phyloP scores from a whole-genome alignment of 1,140 invertebrate species.

The Tetramorium simillimum region DNA sequence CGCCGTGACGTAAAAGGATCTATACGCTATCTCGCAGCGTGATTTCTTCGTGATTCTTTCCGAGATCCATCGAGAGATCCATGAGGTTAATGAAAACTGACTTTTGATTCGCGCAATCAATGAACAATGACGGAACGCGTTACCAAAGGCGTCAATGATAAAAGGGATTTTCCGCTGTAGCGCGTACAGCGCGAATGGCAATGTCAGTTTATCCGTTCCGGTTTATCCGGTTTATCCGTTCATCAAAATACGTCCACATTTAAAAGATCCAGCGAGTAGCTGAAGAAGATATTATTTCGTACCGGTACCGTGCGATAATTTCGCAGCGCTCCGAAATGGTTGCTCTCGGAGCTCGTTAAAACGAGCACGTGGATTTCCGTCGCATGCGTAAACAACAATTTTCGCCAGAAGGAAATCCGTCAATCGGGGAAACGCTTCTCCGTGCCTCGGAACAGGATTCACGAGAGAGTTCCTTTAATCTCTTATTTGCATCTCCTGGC shows the following conservation, averaged over 20 bases:
- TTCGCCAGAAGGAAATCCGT: constrained; percentile 5
- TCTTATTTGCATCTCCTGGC: constrained; percentile 53
- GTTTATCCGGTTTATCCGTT: neutral
- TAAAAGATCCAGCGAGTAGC: neutral
- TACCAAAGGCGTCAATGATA: neutral
- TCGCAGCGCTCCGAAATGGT: neutral
- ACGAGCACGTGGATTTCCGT: neutral
- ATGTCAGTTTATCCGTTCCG: neutral
- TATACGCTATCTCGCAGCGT: constrained; percentile 40
- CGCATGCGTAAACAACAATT: constrained; percentile 44
- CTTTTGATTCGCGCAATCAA: constrained; percentile 1
- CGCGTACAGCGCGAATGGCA: neutral
- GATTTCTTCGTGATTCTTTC: constrained; percentile 30
- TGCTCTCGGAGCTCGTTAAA: neutral
- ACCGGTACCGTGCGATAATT: neutral
- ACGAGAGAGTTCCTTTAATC: constrained; percentile 42
- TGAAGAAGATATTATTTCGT: neutral
- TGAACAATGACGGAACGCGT: neutral
- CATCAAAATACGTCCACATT: neutral
- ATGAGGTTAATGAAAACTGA: constrained; percentile 27
- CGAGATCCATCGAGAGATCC: constrained; percentile 45
- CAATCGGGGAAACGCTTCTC: constrained; percentile 15
- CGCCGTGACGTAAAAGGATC: constrained; percentile 53
- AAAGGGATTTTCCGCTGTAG: neutral
- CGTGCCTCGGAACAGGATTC: constrained; percentile 28